Base-by-base conservation (phyloP, 2,888 invertebrate species). In the Agapostemon virescens region DNA sequence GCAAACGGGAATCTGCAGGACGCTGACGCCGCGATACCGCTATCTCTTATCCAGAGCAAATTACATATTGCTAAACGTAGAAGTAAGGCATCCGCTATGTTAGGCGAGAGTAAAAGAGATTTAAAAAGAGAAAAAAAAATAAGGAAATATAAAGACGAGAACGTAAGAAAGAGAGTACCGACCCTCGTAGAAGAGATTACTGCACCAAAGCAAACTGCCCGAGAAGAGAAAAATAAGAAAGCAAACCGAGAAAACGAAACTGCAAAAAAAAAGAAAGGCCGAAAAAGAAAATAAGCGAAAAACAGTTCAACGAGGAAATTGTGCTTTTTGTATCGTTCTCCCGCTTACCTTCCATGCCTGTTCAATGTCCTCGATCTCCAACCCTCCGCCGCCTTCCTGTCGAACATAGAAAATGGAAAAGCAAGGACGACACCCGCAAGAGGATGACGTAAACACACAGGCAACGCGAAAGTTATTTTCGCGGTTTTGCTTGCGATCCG, bases 1-100 rank as follows among this genome's bases (percentile, higher is more conserved):
- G 26, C 17, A 26, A 55, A 55, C 17, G n/a, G n/a, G 26, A 63
- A 77, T 72, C 68, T 81, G 72, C 84, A 83, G 79, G 83, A 74
- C 79, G 85, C 77, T 63, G 79, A 84, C 49, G 79, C 64, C 45
- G 52, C 45, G 75, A 79, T 67, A 76, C 83, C 83, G 64, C 80
- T 85, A 84, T 88, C 86, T 89, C 85, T 87, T 89, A 89, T 89
- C 86, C 85, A 85, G 84, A 87, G 82, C 83, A 87, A 90, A 89
- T 86, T 87, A 87, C 88, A 86, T 90, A 90, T 87, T 88, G 89
- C 88, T 90, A 90, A 91, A 87, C 87, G 90, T 91, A 92, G 90
- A n/a, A 90, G 85, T 91, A 91, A 91, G 90, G 88, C 89, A 89
- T 91, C 86, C 87, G 90, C 88, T 88, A 87, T 81, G 85, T 89